Evolutionary conservation across 2,888 invertebrate genomes (phyloP).

Genomic region (Epinotia ramella): DNA sequence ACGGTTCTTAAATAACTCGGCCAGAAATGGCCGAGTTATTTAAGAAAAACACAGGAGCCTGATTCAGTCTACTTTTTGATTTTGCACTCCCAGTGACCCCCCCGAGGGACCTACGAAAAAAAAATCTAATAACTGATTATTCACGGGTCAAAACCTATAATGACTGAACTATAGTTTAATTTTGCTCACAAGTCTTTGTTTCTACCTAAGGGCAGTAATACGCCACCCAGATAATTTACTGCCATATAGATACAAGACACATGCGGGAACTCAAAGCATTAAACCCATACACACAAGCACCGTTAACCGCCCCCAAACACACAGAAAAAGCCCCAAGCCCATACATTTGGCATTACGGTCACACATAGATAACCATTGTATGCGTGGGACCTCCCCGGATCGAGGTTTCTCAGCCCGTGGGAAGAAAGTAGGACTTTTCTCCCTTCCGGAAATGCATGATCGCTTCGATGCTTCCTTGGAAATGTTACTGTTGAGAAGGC

Average conservation of each 20-base stretch:
- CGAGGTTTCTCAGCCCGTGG: slow-evolving; percentile 63
- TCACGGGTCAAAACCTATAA: too few species aligned
- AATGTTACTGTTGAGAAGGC: slow-evolving; percentile 9
- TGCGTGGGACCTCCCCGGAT: slow-evolving; percentile 64
- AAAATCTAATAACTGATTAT: too few species aligned
- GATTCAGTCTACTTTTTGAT: too few species aligned
- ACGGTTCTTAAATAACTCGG: too few species aligned
- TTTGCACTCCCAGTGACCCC: too few species aligned
- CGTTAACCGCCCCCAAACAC: slow-evolving; percentile 24
- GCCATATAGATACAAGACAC: neutral
- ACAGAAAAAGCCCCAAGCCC: slow-evolving; percentile 4
- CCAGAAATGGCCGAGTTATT: too few species aligned
- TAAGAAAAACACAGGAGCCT: too few species aligned
- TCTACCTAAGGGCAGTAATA: too few species aligned
- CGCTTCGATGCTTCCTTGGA: slow-evolving; percentile 6
- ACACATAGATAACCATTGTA: slow-evolving; percentile 21
- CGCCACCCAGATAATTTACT: too few species aligned
- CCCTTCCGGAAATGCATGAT: slow-evolving; percentile 18
- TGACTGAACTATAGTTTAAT: too few species aligned
- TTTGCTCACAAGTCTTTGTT: too few species aligned
- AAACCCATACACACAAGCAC: neutral
- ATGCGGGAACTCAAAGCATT: neutral
- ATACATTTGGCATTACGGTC: slow-evolving; percentile 4
- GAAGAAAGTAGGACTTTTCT: slow-evolving; percentile 32
- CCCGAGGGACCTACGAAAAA: too few species aligned